Evolutionary conservation across 2,113 vertebrate species (phyloP), one percentile per base, ranked within the genome.

Genomic region (Psammodynastes pulverulentus): DNA sequence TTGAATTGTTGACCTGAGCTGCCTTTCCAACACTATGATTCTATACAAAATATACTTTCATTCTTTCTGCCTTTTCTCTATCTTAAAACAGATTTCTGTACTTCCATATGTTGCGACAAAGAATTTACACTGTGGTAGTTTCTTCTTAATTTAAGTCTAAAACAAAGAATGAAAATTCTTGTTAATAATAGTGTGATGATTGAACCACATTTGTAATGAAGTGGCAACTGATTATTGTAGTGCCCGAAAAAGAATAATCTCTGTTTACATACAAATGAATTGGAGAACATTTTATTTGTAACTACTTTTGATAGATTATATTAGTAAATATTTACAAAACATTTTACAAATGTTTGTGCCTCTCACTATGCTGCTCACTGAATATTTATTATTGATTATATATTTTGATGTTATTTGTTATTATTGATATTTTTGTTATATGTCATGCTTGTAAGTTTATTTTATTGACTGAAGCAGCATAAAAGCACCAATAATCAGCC

Each of bases 231-330:
- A 72, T 46, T 3, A 45, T 9, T 7, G 0, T 53, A 3, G 0
- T 90, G 94, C 94, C 84, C 87, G 7, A 48, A 91, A 93, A 91
- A 93, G 54, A 92, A 53, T 79, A 53, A 46, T 90, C 93, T 89
- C 48, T 51, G 9, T 72, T 62, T 49, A 52, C 52, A 84, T 3
- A 0, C 67, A 17, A 91, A 2, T 4, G 45, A 9, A 21, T 89
- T n/a, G 92, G 91, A 86, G 90, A 93, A 29, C 8, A 13, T 0
- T 43, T 6, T 79, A 19, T 15, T 46, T 91, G 92, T 34, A 67
- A 67, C 12, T 67, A 67, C 12, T 5, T n/a, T n/a, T 34, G 34
- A 29, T 67, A 34, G 29, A 34, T 34, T 67, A 15, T 67, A 34
- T 67, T 34, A 67, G 62, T 67, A 67, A 67, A 67, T 67, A 17